These are phyloP conservation scores for Halcyon badia DNA, from an alignment of 2,797 vertebrate genomes.

Conservation along the genomic window DNA sequence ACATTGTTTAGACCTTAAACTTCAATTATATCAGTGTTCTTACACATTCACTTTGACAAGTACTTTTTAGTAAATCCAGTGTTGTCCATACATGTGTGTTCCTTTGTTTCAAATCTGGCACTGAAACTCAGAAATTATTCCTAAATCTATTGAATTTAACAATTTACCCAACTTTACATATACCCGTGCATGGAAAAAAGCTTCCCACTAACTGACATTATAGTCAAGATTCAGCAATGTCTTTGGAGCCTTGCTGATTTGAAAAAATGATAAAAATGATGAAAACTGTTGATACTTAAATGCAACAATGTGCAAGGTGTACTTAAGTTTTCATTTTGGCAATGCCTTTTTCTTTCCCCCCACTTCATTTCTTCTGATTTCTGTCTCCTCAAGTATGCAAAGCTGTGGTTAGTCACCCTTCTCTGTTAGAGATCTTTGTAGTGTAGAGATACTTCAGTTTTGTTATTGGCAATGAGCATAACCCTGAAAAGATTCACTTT, in stretches of 20 bases:
- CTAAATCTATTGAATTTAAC: neutral
- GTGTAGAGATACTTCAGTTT: neutral
- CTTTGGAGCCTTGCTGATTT: neutral
- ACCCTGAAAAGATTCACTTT: neutral
- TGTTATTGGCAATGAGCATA: neutral
- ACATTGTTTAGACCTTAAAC: neutral
- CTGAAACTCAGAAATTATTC: neutral
- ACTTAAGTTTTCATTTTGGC: neutral
- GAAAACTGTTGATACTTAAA: neutral
- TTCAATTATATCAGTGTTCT: neutral
- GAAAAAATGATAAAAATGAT: neutral
- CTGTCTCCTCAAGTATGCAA: neutral
- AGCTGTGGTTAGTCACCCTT: neutral
- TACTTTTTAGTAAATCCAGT: neutral
- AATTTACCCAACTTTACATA: neutral
- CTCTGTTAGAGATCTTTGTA: neutral
- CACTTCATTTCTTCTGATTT: neutral
- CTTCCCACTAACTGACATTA: neutral
- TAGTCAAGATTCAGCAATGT: neutral
- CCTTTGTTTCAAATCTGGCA: neutral
- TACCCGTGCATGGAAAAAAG: neutral
- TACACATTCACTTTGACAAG: neutral
- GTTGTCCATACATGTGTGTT: neutral
- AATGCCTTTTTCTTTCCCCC: neutral
- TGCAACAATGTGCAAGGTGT: neutral